Evolutionary conservation across 1,140 invertebrate genomes (phyloP), one percentile per base, ranked within the genome.

Genomic region (Vollenhovia emeryi): DNA sequence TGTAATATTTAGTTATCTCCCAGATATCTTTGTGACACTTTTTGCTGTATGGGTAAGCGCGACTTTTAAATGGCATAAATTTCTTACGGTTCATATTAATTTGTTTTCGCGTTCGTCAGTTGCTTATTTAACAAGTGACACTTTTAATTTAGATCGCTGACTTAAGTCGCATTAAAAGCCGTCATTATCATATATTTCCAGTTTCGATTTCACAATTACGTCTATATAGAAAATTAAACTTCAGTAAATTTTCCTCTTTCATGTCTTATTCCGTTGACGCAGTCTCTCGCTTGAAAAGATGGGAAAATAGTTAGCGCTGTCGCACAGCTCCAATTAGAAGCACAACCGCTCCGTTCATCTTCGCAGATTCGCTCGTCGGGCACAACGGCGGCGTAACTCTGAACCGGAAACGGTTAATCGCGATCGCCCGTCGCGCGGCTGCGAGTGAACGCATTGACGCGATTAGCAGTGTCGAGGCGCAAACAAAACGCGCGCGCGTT

Each of bases 391-490:
- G 45, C 13, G 55, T 43, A 62, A 33, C 43, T n/a, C 40, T 60
- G 27, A 62, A 62, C 24, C 33, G 36, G 40, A 76, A 76, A n/a
- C n/a, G 9, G 18, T 78, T 62, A 78, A 76, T 78, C 57, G 74
- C 40, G 27, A 62, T 78, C 6, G 24, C 9, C 40, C 36, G 40
- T 43, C 57, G 21, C 50, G 18, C 50, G 15, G 36, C 18, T 36
- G 33, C 52, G 8, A 36, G 15, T 75, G 52, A 75, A 59, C 52
- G 40, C 40, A 40, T 43, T 62, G 74, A 78, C 74, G 57, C 43
- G 74, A 78, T 78, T 78, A 75, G 74, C 33, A 33, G 57, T 62
- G 74, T 62, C 57, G 74, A 78, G 57, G 40, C 18, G 74, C 57
- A 78, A 78, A 62, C 74, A 78, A 78, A 78, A 64, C 40, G 40